phyloP scores from a whole-genome alignment of 2,888 invertebrate genomes.

The Drosophila pseudotakahashii region DNA sequence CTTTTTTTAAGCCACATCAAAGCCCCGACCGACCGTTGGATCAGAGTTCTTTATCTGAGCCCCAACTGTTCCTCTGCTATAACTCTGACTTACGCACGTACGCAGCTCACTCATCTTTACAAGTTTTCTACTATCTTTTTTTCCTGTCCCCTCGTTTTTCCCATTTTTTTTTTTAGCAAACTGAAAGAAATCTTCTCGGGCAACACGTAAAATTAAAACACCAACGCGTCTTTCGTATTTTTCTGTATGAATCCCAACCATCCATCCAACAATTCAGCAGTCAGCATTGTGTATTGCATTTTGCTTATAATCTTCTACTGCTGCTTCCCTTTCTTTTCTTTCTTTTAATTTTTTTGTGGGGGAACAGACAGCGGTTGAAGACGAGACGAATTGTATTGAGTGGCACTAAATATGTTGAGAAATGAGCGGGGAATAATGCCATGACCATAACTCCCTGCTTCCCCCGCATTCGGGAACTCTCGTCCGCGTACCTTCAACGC shows the following conservation, averaged over 20 bases:
- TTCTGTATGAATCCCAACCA: constrained; percentile 61
- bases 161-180: constrained; percentile 42
- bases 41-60: constrained; percentile 20
- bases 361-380: constrained; percentile 31
- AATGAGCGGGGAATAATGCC: constrained; percentile 65
- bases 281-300: constrained; percentile 73
- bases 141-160: constrained; percentile 13
- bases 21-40: constrained; percentile 29
- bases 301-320: constrained; percentile 73
- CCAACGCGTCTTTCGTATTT: constrained; percentile 66
- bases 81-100: constrained; percentile 73
- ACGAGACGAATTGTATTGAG: constrained; percentile 81
- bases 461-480: constrained; percentile 5
- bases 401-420: constrained; percentile 79
- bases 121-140: constrained; percentile 53
- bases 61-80: constrained; percentile 30
- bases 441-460: constrained; percentile 40
- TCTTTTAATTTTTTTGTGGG: constrained; percentile 15
- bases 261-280: constrained; percentile 45
- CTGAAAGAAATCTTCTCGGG: constrained; percentile 53
- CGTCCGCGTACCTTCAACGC: constrained; percentile 26
- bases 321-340: constrained; percentile 7
- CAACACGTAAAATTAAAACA: constrained; percentile 78
- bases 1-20: constrained; percentile 39
- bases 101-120: constrained; percentile 71